A percentile compares a stretch with the other conserved stretches of the same genome.
Conservation (phyloP, 2,888 invertebrate genomes). For the Machimus rusticus region DNA sequence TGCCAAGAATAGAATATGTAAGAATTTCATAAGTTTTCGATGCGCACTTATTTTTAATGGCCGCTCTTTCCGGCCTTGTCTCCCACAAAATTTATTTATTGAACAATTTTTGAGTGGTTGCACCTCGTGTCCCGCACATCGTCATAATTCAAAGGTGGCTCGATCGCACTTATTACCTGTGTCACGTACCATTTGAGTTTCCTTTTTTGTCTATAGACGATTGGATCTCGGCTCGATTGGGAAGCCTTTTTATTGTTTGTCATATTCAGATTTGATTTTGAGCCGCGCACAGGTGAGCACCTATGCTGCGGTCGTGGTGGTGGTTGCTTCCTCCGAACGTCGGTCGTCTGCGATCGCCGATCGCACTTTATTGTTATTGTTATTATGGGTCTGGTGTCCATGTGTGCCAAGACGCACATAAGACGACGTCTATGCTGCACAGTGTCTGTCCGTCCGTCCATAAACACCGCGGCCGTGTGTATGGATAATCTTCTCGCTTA, state of each 20-base stretch:
- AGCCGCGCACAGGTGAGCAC: background rate
- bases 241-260: conserved; percentile 19
- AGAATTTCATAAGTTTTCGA: background rate
- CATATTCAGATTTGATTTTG: conserved; percentile 20
- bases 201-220: conserved; percentile 42
- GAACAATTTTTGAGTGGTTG: background rate
- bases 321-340: background rate
- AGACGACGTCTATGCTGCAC: background rate
- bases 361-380: conserved; percentile 33
- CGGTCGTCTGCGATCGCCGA: background rate
- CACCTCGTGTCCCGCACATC: background rate
- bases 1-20: background rate
- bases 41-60: background rate
- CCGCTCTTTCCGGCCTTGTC: conserved; percentile 9
- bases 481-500: conserved; percentile 1
- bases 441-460: background rate
- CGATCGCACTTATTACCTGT: conserved; percentile 40
- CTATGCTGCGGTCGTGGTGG: background rate
- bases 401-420: background rate
- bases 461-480: background rate
- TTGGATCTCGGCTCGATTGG: conserved; percentile 1
- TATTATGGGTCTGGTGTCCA: conserved; percentile 10
- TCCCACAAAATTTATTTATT: background rate
- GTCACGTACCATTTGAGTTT: conserved; percentile 45
- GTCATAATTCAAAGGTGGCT: conserved; percentile 11